phyloP scores from a whole-genome alignment of 2,888 invertebrate genomes.

The Timema cristinae region DNA sequence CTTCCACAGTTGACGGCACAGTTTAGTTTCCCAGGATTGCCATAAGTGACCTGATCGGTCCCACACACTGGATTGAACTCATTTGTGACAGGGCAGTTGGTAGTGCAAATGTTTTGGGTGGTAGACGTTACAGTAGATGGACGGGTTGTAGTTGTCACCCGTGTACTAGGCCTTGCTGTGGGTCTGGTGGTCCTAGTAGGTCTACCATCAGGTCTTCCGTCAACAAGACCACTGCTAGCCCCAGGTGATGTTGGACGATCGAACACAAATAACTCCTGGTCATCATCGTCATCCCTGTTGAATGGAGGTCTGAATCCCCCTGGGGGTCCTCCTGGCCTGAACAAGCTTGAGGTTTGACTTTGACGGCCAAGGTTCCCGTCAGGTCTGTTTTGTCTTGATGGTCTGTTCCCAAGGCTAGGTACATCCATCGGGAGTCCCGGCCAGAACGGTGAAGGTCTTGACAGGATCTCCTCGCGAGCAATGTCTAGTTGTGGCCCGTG shows the following conservation, averaged over 20 bases:
- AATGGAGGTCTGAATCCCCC: not conserved
- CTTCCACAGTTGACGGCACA: conserved; percentile 27
- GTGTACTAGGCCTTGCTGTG: not conserved
- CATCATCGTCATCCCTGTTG: not conserved
- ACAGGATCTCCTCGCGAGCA: too few species aligned
- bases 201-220: not conserved
- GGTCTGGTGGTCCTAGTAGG: not conserved
- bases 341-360: too few species aligned
- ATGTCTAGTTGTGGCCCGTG: too few species aligned
- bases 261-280: conserved; percentile 5
- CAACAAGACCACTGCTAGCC: too few species aligned
- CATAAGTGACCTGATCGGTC: conserved; percentile 26
- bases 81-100: conserved; percentile 26
- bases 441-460: too few species aligned
- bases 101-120: conserved; percentile 17
- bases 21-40: conserved; percentile 29
- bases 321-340: too few species aligned
- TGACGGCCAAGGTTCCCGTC: too few species aligned
- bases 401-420: too few species aligned
- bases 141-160: not conserved
- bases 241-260: not conserved
- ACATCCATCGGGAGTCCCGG: too few species aligned
- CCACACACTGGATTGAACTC: conserved; percentile 33
- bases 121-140: not conserved
- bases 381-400: too few species aligned